Evolutionary conservation across 2,888 invertebrate species (phyloP).

Genomic region (Nemoura dubitans): DNA sequence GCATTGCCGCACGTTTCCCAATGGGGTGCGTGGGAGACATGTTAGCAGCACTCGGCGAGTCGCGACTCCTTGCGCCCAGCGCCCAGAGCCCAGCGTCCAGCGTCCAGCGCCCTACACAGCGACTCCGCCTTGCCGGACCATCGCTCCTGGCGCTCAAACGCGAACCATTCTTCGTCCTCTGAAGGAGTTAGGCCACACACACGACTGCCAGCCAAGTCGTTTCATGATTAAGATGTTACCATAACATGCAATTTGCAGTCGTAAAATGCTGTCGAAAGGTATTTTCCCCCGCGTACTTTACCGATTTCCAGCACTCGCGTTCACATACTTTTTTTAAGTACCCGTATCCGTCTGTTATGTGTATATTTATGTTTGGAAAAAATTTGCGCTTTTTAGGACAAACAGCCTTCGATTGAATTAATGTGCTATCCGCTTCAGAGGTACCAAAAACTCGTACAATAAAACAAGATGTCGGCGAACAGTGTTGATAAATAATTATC

Average conservation of each 20-base stretch:
- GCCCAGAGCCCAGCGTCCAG: no score
- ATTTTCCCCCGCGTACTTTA: not conserved
- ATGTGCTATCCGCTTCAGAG: not conserved
- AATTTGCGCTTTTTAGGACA: not conserved
- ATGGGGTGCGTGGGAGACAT: not conserved
- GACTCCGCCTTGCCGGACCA: not conserved
- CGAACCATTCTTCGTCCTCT: conserved; percentile 7
- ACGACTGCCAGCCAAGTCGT: not conserved
- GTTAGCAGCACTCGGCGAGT: not conserved
- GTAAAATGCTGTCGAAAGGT: not conserved
- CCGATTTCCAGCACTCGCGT: not conserved
- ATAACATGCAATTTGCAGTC: not conserved
- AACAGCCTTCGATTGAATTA: not conserved
- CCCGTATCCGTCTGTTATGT: not conserved
- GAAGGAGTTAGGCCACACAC: not conserved
- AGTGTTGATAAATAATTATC: not conserved
- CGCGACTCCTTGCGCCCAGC: not conserved
- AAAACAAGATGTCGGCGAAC: not conserved
- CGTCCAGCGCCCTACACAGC: no score
- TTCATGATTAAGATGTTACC: not conserved
- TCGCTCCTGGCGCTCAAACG: not conserved
- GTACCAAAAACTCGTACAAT: not conserved
- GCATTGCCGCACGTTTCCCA: no score
- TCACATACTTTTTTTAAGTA: not conserved
- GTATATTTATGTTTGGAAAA: not conserved